A percentile compares a stretch with the other conserved stretches of the same genome.
phyloP scores from a whole-genome alignment of 2,113 vertebrate genomes.

The Nothocercus julius region DNA sequence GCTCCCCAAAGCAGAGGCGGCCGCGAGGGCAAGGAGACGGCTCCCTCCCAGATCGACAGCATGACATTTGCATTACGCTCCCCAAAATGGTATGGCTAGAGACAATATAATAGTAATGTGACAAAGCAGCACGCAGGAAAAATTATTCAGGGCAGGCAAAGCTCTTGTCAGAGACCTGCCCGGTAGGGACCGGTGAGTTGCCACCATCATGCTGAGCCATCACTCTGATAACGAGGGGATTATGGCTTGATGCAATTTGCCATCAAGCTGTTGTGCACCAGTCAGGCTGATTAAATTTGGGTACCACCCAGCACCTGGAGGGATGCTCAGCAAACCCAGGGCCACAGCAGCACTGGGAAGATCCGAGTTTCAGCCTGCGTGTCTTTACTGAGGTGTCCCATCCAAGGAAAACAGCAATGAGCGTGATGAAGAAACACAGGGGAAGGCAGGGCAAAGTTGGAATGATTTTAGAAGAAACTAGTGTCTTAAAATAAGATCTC shows the following conservation, averaged over 20 bases:
- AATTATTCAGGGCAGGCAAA: not conserved
- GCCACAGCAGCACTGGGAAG: rapidly evolving
- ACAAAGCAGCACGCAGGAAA: not conserved
- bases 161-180: not conserved
- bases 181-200: not conserved
- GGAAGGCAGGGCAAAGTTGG: not conserved
- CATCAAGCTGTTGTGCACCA: not conserved
- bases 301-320: not conserved
- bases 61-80: rapidly evolving
- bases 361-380: rapidly evolving
- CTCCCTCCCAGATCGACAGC: rapidly evolving
- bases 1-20: rapidly evolving
- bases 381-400: not conserved
- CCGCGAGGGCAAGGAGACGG: rapidly evolving
- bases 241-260: not conserved
- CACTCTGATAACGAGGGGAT: not conserved
- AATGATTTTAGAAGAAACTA: not conserved
- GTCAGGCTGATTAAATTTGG: not conserved
- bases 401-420: not conserved
- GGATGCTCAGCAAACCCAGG: not conserved
- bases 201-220: not conserved
- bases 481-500: not conserved
- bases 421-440: rapidly evolving
- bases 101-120: not conserved
- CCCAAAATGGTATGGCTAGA: rapidly evolving